Percentiles rank a stretch among this genome's conserved stretches.
Evolutionary conservation across 2,888 invertebrate species (phyloP).

Genomic region (Epistrophe eligans): DNA sequence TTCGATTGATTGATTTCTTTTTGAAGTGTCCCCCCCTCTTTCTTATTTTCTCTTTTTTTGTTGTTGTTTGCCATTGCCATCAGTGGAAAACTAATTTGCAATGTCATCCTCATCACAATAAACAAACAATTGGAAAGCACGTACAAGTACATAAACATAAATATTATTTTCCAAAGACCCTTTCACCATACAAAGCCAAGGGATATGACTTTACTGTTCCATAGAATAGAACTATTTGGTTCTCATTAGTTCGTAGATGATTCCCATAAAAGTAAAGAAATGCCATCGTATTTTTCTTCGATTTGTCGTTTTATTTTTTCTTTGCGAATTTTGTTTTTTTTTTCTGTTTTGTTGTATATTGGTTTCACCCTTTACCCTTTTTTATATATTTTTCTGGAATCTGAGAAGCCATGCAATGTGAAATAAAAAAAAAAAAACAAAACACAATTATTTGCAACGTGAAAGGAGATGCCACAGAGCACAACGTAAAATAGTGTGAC

Average conservation of each 20-base stretch:
- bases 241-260: slow-evolving; percentile 68
- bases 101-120: slow-evolving; percentile 27
- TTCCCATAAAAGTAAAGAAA: slow-evolving; percentile 51
- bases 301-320: slow-evolving; percentile 20
- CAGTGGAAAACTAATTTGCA: slow-evolving; percentile 40
- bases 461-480: slow-evolving; percentile 25
- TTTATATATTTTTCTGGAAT: slow-evolving; percentile 9
- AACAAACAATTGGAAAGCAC: slow-evolving; percentile 55
- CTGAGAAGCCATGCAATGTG: slow-evolving; percentile 11
- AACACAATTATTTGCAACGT: slow-evolving; percentile 24
- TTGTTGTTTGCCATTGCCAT: too few species aligned
- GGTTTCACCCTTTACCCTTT: slow-evolving; percentile 64
- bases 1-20: slow-evolving; percentile 55
- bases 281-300: slow-evolving; percentile 52
- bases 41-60: not conserved
- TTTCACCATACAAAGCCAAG: slow-evolving; percentile 7
- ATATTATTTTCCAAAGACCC: slow-evolving; percentile 4
- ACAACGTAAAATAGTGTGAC: slow-evolving; percentile 61
- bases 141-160: not conserved
- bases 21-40: slow-evolving; percentile 2
- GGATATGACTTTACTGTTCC: not conserved
- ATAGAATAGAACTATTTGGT: slow-evolving; percentile 38
- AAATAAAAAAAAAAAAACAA: slow-evolving; percentile 14
- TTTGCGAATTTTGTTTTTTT: slow-evolving; percentile 8
- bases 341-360: slow-evolving; percentile 38